These are phyloP conservation scores for Poliocrania exsul DNA, from an alignment of 2,797 vertebrate genomes.

Conservation along the genomic window DNA sequence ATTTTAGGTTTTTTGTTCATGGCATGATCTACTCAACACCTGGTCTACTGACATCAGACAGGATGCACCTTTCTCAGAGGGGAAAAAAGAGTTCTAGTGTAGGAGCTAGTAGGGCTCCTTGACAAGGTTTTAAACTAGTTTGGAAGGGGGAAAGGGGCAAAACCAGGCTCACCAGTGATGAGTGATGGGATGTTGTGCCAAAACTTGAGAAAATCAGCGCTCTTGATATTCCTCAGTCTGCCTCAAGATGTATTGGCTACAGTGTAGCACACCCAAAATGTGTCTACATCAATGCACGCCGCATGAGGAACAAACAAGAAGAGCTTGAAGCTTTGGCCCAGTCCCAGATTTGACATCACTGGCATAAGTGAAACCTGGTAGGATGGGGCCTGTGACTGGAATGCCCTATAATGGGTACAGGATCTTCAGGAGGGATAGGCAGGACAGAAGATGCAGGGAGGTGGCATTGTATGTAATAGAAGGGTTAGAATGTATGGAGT, in stretches of 20 bases:
- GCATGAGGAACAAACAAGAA: background rate
- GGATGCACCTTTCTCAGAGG: background rate
- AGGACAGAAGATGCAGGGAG: background rate
- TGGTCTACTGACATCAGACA: background rate
- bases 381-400: background rate
- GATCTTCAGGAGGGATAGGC: background rate
- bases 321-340: background rate
- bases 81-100: background rate
- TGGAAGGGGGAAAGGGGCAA: background rate
- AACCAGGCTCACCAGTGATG: background rate
- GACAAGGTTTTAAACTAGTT: background rate
- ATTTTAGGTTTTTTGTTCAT: background rate
- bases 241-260: background rate
- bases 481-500: background rate
- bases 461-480: background rate
- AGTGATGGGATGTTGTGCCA: background rate
- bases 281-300: background rate
- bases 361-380: background rate
- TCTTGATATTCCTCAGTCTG: background rate
- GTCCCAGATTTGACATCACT: background rate
- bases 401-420: background rate
- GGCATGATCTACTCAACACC: background rate
- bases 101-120: background rate
- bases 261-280: background rate
- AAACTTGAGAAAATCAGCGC: background rate